Evolutionary conservation across 2,797 vertebrate genomes (phyloP).

Genomic region (Tenualosa thibaudeaui): DNA sequence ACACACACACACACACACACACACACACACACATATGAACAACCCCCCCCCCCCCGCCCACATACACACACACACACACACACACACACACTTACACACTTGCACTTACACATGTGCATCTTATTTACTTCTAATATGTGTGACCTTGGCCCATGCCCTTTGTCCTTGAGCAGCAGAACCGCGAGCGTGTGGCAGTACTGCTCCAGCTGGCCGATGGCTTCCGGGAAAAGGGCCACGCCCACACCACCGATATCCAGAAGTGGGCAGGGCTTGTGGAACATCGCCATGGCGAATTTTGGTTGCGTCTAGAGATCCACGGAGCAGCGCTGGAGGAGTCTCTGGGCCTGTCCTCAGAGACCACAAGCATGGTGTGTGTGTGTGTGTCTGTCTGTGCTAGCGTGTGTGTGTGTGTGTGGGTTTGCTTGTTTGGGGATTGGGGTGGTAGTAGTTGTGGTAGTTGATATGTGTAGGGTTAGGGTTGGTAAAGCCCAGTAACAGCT

Average conservation of each 20-base stretch:
- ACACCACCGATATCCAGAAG: constrained; percentile 96
- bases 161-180: constrained; percentile 87
- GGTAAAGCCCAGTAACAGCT: too few species aligned
- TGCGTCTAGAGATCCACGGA: constrained; percentile 98
- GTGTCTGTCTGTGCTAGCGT: background rate
- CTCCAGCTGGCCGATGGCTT: constrained; percentile 98
- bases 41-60: background rate
- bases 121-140: background rate
- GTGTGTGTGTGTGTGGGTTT: constrained; percentile 1
- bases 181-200: constrained; percentile 97
- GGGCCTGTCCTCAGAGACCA: constrained; percentile 96
- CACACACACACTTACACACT: background rate
- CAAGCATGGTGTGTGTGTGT: constrained; percentile 83
- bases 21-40: background rate
- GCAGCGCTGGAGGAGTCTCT: constrained; percentile 95
- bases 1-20: background rate
- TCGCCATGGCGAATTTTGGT: constrained; percentile 95
- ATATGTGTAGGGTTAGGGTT: too few species aligned
- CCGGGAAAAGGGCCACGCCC: constrained; percentile 98
- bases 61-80: background rate
- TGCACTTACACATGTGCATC: background rate
- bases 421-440: background rate
- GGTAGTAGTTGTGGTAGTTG: too few species aligned
- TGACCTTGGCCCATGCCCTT: constrained; percentile 35
- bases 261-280: constrained; percentile 98